Evolutionary conservation across 2,888 invertebrate genomes (phyloP).

Genomic region (Sipha maydis): DNA sequence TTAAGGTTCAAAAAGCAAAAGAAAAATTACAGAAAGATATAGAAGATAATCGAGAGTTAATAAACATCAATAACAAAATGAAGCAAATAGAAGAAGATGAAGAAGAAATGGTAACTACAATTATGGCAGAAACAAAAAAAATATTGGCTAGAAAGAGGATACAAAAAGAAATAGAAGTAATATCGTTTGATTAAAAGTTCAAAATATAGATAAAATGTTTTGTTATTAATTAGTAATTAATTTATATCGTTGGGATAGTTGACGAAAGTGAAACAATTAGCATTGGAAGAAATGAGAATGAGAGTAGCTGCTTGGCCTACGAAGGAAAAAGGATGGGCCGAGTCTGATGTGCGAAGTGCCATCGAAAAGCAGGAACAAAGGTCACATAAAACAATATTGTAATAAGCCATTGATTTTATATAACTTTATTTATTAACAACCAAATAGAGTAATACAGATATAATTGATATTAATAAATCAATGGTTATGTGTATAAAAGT

Average conservation of each 20-base stretch:
- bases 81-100: not conserved
- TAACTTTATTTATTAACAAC: too few species aligned
- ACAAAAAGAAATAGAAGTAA: constrained; percentile 46
- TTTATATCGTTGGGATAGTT: not conserved
- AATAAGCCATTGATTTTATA: not conserved
- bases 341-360: not conserved
- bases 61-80: not conserved
- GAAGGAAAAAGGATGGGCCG: constrained; percentile 25
- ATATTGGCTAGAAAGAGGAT: not conserved
- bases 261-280: not conserved
- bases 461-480: too few species aligned
- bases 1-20: not conserved
- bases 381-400: not conserved
- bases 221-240: not conserved
- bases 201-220: not conserved
- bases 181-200: not conserved
- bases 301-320: not conserved
- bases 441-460: not conserved
- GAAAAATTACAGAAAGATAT: constrained; percentile 35
- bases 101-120: constrained; percentile 36
- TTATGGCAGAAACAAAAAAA: constrained; percentile 54
- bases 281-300: constrained; percentile 5
- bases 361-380: not conserved
- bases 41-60: constrained; percentile 5
- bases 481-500: too few species aligned